Conservation (phyloP, 2,888 invertebrate species). For the Drosophila atripex region DNA sequence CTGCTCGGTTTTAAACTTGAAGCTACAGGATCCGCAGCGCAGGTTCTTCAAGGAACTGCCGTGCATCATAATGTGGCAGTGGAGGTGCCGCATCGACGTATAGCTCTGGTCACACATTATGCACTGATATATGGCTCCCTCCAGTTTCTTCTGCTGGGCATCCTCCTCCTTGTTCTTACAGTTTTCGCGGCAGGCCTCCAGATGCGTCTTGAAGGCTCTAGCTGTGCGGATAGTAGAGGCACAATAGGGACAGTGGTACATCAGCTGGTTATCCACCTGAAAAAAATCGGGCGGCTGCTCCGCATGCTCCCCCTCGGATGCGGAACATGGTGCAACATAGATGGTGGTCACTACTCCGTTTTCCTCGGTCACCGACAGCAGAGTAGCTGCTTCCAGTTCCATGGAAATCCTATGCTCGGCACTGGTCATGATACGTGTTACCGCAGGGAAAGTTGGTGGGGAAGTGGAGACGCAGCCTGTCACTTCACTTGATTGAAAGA, state of each 20-base stretch:
- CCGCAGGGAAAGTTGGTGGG: not conserved
- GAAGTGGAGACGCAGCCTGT: conserved; percentile 6
- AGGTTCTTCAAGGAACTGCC: not conserved
- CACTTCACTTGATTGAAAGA: conserved; percentile 9
- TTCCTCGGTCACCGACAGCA: conserved; percentile 25
- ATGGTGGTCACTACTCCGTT: conserved; percentile 21
- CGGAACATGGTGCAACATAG: conserved; percentile 9
- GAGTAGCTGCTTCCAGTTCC: conserved; percentile 14
- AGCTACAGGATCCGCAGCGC: not conserved
- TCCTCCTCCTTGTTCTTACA: not conserved
- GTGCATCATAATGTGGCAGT: conserved; percentile 2
- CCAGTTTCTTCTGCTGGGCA: not conserved
- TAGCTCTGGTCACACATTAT: not conserved
- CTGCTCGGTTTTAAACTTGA: not conserved
- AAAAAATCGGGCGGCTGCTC: not conserved
- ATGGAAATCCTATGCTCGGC: not conserved
- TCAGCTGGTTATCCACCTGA: not conserved
- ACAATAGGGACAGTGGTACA: conserved; percentile 14
- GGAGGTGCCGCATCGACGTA: not conserved
- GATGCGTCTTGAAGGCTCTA: conserved; percentile 17
- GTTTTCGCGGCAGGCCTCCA: conserved; percentile 14
- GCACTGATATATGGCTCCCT: not conserved
- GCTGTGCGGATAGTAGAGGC: conserved; percentile 12
- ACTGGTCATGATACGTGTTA: conserved; percentile 12
- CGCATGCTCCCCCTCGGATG: too few relatives aligned